These are phyloP conservation scores for Saturnia pavonia DNA, from an alignment of 2,888 invertebrate species.

Conservation along the genomic window DNA sequence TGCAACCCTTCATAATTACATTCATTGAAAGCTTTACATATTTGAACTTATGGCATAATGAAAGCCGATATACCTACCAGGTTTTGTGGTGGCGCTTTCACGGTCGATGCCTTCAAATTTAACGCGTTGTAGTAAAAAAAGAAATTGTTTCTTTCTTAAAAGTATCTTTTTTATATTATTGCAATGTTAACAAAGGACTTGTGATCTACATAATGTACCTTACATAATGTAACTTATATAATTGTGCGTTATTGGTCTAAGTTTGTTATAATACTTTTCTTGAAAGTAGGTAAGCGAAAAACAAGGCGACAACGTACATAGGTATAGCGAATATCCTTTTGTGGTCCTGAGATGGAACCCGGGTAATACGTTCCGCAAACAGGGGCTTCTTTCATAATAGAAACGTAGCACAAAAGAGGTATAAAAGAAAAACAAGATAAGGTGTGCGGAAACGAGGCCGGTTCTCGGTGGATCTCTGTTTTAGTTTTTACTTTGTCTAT, in stretches of 20 bases:
- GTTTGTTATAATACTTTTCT: neutral
- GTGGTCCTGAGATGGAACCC: constrained; percentile 44
- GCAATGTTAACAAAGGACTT: too few species aligned
- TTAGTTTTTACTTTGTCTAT: neutral
- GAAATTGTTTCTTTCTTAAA: too few species aligned
- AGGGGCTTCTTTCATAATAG: constrained; percentile 51
- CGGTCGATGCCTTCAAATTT: too few species aligned
- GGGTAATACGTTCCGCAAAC: constrained; percentile 52
- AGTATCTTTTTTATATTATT: too few species aligned
- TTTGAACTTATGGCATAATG: neutral
- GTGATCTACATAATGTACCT: too few species aligned
- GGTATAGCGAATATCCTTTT: constrained; percentile 42
- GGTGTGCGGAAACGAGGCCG: constrained; percentile 3
- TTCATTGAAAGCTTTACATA: neutral
- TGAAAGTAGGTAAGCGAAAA: constrained; percentile 3
- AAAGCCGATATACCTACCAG: too few species aligned
- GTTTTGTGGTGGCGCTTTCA: neutral
- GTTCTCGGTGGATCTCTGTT: neutral
- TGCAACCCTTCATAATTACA: neutral
- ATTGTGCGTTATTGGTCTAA: neutral
- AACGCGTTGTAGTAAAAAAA: too few species aligned
- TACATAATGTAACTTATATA: neutral
- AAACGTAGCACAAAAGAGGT: constrained; percentile 45
- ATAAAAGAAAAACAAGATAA: constrained; percentile 48
- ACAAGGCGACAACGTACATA: constrained; percentile 14